Conservation (phyloP, 1,140 invertebrate genomes). For the Cydia splendana region DNA sequence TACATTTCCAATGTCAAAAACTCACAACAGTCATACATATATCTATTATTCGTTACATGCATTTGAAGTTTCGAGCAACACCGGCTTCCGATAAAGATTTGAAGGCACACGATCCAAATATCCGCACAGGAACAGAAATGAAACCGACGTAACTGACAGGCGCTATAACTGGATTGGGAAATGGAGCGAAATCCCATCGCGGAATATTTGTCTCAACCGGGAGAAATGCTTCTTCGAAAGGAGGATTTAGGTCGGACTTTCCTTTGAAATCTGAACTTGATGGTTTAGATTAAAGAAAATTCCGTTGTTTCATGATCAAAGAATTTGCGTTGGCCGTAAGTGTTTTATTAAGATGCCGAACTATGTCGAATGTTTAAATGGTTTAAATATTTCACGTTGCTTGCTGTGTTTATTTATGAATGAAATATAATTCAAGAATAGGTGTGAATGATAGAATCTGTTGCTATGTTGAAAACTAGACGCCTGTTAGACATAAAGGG, state of each 20-base stretch:
- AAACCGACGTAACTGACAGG: constrained; percentile 11
- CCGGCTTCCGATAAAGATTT: not conserved
- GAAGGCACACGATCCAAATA: not conserved
- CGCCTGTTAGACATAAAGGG: constrained; percentile 10
- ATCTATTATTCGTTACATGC: no score
- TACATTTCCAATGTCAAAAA: no score
- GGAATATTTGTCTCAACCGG: constrained; percentile 18
- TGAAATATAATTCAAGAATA: constrained; percentile 17
- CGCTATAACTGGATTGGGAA: constrained; percentile 26
- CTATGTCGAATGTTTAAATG: not conserved
- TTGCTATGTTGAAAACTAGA: not conserved
- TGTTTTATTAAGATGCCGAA: not conserved
- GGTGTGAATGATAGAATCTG: not conserved
- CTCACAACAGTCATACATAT: no score
- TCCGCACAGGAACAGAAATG: constrained; percentile 2
- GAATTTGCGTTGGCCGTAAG: not conserved
- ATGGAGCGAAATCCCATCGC: constrained; percentile 20
- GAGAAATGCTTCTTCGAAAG: not conserved
- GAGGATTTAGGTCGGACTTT: not conserved
- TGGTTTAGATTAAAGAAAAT: constrained; percentile 1
- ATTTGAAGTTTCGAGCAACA: no score
- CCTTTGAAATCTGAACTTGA: constrained; percentile 21
- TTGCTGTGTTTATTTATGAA: not conserved
- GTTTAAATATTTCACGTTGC: not conserved
- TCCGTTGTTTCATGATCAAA: not conserved